Evolutionary conservation across 2,888 invertebrate species (phyloP), one percentile per base, ranked within the genome.

Genomic region (Leptodirus hochenwartii): DNA sequence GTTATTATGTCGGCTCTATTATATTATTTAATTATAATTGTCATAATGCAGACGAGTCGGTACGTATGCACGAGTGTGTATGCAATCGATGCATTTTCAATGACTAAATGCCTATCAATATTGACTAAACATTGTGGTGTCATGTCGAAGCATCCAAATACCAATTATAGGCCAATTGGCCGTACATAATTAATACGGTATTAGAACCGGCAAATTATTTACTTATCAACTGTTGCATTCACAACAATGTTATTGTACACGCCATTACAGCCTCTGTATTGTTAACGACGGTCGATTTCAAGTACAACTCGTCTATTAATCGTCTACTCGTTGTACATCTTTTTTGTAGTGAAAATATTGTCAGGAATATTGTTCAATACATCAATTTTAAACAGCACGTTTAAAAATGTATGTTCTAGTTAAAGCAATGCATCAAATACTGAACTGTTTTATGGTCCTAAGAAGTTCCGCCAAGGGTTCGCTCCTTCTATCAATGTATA

Each of bases 101-200:
- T 31, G 30, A 37, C 36, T 36, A 37, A 34, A 39, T 32, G 38
- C 36, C 39, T 38, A 41, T 41, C 41, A 41, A 41, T 41, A 41
- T 41, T 41, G 39, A 40, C 50, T 46, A 50, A 50, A 47, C 49
- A 47, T 42, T 44, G 45, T 41, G 44, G 49, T 50, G 50, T 50
- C 50, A 49, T 52, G 50, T 51, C 48, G 47, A 44, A 48, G 50
- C 50, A 50, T 49, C 50, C 49, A 49, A 54, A 51, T 50, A 50
- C 50, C 53, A 53, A 54, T 55, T 55, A 54, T 53, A 50, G 52
- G 47, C 47, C 53, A 54, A 54, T 54, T 53, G 53, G 49, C 47
- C 53, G 51, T 54, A 47, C 51, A 54, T 55, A 55, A 54, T 54
- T 55, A 53, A 55, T 54, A 51, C 46, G 45, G 51, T 52, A 52